These are phyloP conservation scores for Grapholita molesta DNA, from an alignment of 1,140 invertebrate species.

Conservation along the genomic window DNA sequence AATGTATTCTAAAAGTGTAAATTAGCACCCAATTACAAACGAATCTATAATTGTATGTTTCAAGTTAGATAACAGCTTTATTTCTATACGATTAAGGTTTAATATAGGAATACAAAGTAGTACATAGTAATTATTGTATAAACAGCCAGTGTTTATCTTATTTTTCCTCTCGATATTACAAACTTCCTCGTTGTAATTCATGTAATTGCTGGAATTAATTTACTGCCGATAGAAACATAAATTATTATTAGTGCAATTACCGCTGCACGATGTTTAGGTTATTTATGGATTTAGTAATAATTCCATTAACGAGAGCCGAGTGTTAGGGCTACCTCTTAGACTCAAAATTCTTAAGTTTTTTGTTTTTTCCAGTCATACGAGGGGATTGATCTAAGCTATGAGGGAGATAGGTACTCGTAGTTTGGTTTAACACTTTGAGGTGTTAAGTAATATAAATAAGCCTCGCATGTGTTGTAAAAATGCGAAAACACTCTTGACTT, in stretches of 20 bases:
- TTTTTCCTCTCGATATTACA: background rate
- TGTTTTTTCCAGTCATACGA: too few species aligned
- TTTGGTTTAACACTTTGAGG: too few species aligned
- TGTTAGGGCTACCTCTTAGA: too few species aligned
- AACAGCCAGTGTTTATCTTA: background rate
- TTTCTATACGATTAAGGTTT: background rate
- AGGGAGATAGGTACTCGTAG: too few species aligned
- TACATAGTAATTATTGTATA: background rate
- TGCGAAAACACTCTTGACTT: too few species aligned
- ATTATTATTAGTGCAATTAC: constrained; percentile 1
- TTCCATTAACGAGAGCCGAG: background rate
- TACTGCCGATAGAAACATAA: background rate
- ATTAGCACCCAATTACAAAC: too few species aligned
- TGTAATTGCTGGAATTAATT: constrained; percentile 3
- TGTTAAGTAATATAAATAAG: too few species aligned
- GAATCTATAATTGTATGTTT: too few species aligned
- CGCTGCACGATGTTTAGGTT: background rate
- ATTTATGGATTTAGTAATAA: constrained; percentile 4
- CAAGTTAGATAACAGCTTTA: background rate
- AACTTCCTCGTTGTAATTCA: constrained; percentile 12
- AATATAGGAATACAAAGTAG: background rate
- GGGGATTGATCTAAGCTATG: too few species aligned
- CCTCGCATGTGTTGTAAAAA: too few species aligned
- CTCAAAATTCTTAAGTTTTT: too few species aligned
- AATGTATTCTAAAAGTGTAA: too few species aligned